Evolutionary conservation across 2,888 invertebrate species (phyloP), one percentile per base, ranked within the genome.

Genomic region (Clepsis dumicolana): DNA sequence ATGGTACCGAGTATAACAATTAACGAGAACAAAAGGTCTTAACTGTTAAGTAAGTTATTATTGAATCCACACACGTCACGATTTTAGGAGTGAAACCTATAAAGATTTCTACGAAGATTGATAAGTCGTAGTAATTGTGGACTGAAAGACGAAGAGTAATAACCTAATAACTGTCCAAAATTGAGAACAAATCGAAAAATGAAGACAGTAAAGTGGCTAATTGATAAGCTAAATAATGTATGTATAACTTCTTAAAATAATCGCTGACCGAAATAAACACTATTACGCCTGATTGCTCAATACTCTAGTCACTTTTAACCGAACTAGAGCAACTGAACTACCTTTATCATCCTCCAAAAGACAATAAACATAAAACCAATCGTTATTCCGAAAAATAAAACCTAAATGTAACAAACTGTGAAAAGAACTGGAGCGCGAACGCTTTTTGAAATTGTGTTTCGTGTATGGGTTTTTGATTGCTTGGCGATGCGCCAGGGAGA

Each of bases 401-500:
- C 59, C 68, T 38, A 52, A 64, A 63, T 63, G 68, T 64, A 59
- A 68, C 63, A 52, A 38, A 56, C 24, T 53, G 63, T 50, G 50
- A 52, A 64, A 59, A 64, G 59, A 64, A 53, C 44, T 75, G 80
- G 77, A 79, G 78, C 73, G 72, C 66, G 74, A 77, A 76, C 79
- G 80, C 78, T 73, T 73, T 75, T 76, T 79, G 74, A 77, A 76
- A 75, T 73, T 74, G 75, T 80, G 78, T 75, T 78, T 56, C 56
- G 62, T 50, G 80, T 84, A 87, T 84, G 79, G 80, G 74, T 80
- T 83, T 90, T 86, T 89, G 87, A 90, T 90, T 83, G 81, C 79
- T 89, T 90, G 90, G 90, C 86, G 56, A 44, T 14, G 57, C 61
- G 84, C 90, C 90, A 90, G 82, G 72, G 71, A 76, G 71, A 73